Conservation (phyloP, 2,797 vertebrate genomes). For the Hydrocynus forskahlii region DNA sequence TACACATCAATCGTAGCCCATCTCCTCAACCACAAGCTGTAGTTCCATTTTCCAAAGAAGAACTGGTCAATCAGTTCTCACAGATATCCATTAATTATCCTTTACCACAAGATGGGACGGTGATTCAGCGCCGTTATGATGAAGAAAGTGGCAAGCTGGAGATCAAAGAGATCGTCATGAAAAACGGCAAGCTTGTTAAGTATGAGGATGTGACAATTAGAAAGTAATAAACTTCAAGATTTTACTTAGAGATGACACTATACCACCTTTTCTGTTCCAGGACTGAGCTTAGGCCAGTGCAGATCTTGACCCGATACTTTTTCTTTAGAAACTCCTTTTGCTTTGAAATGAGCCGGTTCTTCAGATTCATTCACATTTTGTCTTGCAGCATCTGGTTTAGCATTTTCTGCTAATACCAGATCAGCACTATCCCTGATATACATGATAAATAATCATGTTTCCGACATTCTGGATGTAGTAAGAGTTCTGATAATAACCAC, state of each 20-base stretch:
- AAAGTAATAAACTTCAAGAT: slow-evolving; percentile 50
- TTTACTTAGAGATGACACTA: not conserved
- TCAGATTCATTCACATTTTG: too few species aligned
- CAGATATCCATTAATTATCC: slow-evolving; percentile 60
- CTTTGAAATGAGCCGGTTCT: not conserved
- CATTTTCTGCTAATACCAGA: too few species aligned
- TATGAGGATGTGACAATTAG: slow-evolving; percentile 65
- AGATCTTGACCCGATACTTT: not conserved
- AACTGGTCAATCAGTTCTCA: not conserved
- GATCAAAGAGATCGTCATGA: slow-evolving; percentile 72
- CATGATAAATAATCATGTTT: too few species aligned
- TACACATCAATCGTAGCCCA: slow-evolving; percentile 2
- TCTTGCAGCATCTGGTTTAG: too few species aligned
- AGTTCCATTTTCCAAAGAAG: slow-evolving; percentile 18
- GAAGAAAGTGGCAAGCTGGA: slow-evolving; percentile 66
- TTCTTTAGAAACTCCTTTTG: not conserved
- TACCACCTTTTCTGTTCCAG: not conserved
- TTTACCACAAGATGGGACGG: slow-evolving; percentile 67
- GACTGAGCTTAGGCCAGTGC: not conserved
- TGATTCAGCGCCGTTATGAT: slow-evolving; percentile 64
- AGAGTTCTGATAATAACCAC: too few species aligned
- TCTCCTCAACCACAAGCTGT: slow-evolving; percentile 20
- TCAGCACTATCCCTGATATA: too few species aligned
- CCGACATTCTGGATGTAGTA: too few species aligned
- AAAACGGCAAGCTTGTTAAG: slow-evolving; percentile 69